Percentiles rank a stretch among this genome's conserved stretches.
phyloP scores from a whole-genome alignment of 2,113 vertebrate genomes.

The Nymphicus hollandicus region DNA sequence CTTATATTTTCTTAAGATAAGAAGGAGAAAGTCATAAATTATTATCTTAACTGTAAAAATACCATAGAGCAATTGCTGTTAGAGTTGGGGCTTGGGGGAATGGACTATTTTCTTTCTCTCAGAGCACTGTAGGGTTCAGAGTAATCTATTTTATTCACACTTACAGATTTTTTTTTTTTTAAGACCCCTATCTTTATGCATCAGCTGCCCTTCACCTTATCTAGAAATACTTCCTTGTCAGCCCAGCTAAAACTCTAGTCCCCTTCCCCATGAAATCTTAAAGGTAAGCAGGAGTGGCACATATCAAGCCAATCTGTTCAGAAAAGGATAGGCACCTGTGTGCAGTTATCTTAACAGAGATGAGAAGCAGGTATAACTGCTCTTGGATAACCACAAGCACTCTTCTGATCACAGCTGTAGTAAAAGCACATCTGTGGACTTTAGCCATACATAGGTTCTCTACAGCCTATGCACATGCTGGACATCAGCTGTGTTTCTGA shows the following conservation, averaged over 20 bases:
- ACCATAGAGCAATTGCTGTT: background rate
- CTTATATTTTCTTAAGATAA: background rate
- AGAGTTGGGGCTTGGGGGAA: background rate
- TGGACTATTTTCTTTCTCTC: background rate
- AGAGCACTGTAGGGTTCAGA: background rate
- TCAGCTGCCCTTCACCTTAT: background rate
- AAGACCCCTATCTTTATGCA: background rate
- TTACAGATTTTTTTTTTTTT: background rate
- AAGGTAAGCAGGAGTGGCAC: too few relatives aligned
- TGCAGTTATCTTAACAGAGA: background rate
- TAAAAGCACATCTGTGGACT: background rate
- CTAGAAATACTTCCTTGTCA: background rate
- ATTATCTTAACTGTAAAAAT: background rate
- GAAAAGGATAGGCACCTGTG: fast-evolving
- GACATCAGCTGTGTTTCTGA: background rate
- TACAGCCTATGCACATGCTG: background rate
- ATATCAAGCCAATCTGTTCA: background rate
- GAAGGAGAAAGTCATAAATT: background rate
- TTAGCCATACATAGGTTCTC: background rate
- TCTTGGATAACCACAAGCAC: background rate
- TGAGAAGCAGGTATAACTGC: background rate
- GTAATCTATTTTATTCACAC: background rate
- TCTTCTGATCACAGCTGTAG: background rate
- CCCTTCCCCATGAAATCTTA: background rate
- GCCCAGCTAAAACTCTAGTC: background rate